Base-by-base conservation (phyloP, 2,888 invertebrate species). In the Drosophila nr. perissopoda region DNA sequence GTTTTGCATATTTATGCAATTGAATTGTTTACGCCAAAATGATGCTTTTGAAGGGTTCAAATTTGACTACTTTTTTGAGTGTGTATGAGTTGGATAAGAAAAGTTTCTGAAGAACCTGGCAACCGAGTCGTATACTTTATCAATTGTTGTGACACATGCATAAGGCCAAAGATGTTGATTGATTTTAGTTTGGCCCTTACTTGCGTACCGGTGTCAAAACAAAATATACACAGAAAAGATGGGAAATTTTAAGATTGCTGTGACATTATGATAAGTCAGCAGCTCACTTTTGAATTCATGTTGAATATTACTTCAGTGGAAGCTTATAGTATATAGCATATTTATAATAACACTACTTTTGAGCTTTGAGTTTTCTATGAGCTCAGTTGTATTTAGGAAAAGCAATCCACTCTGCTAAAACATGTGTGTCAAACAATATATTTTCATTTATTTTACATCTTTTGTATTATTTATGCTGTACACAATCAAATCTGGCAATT, bases 11-110 rank as follows among this genome's bases (percentile, higher is more conserved):
- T 86, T 88, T 79, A 73, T 78, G 75, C 80, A 86, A 90, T 90
- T 88, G 90, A 87, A 88, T 85, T 87, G 88, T 90, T 87, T 86
- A 83, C 87, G 83, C 67, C 56, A 63, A 80, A 75, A 74, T 70
- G 70, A 69, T 62, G 68, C 51, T 71, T 80, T 57, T 64, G 68
- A 85, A 87, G 87, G 87, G 89, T 79, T 83, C 76, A 49, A 65
- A 73, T 62, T 79, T 73, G 58, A 66, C 65, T 53, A 68, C 56
- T 72, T 79, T 60, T 13, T 45, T 52, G 27, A 1, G 38, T 56
- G 40, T 59, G 60, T 29, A n/a, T 27, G 42, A 25, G 31, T 57
- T 45, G 65, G 34, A 57, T 52, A 52, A 42, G 29, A 56, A 76
- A 78, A 67, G 54, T 78, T 81, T 63, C 13, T 57, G 56, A 53